Conservation (phyloP, 2,113 vertebrate species). For the Ciconia boyciana region DNA sequence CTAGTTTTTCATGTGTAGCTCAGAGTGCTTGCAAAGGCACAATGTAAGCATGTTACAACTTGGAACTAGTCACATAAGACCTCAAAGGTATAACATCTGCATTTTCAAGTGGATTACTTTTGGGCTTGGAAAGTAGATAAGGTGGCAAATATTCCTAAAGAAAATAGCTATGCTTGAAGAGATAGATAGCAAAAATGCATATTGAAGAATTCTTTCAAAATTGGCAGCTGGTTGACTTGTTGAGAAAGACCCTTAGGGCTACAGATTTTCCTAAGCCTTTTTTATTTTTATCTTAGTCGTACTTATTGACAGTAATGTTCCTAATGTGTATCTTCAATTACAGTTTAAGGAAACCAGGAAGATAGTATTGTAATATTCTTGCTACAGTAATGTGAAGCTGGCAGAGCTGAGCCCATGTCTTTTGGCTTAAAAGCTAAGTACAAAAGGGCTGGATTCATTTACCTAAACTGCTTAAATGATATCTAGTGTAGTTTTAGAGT, state of each 20-base stretch:
- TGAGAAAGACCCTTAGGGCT: background rate
- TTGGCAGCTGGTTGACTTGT: background rate
- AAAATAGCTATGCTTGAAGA: background rate
- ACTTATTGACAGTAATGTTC: background rate
- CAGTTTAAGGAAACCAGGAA: background rate
- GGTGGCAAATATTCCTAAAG: background rate
- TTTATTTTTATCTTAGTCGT: background rate
- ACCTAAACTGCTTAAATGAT: background rate
- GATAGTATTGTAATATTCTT: background rate
- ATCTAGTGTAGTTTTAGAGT: background rate
- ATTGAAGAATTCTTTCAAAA: background rate
- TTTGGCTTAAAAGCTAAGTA: background rate
- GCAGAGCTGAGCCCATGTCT: fast-evolving
- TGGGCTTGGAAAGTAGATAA: background rate
- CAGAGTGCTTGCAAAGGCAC: background rate
- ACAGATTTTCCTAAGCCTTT: background rate
- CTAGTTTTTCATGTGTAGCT: background rate
- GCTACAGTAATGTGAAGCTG: background rate
- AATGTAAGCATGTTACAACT: background rate
- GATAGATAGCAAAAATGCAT: background rate
- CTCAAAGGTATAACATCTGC: background rate
- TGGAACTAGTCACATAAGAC: background rate
- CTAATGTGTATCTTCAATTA: background rate
- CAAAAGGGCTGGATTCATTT: background rate
- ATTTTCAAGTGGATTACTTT: constrained; percentile 23